A percentile compares a stretch with the other conserved stretches of the same genome.
phyloP scores from a whole-genome alignment of 2,113 vertebrate genomes.

The Neogale vison region DNA sequence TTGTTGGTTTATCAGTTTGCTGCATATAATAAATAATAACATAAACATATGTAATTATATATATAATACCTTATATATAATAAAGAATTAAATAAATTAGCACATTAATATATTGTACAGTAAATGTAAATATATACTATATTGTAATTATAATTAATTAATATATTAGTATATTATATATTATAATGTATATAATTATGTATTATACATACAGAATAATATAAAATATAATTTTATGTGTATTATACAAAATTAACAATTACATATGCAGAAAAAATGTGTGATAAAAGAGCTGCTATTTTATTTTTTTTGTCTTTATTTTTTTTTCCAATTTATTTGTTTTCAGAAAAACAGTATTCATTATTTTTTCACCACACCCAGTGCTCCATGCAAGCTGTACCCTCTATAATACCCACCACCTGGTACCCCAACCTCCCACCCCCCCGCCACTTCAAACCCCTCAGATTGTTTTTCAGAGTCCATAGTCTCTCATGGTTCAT shows the following conservation, averaged over 20 bases:
- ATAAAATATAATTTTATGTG: neutral
- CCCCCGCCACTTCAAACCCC: no score
- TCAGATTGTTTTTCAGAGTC: no score
- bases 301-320: no score
- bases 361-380: no score
- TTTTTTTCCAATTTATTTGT: no score
- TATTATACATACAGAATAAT: neutral
- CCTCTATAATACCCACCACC: no score
- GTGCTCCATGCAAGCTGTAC: no score
- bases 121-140: neutral
- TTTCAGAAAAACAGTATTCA: no score
- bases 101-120: neutral
- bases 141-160: neutral
- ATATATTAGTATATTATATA: neutral
- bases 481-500: no score
- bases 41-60: neutral
- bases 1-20: neutral
- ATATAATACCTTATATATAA: neutral
- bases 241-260: neutral
- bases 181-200: neutral
- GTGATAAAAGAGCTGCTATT: neutral
- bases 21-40: neutral
- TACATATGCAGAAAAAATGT: neutral
- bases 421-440: no score
- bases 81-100: neutral